Evolutionary conservation across 2,113 vertebrate species (phyloP).

Genomic region (Pteruthius melanotis): DNA sequence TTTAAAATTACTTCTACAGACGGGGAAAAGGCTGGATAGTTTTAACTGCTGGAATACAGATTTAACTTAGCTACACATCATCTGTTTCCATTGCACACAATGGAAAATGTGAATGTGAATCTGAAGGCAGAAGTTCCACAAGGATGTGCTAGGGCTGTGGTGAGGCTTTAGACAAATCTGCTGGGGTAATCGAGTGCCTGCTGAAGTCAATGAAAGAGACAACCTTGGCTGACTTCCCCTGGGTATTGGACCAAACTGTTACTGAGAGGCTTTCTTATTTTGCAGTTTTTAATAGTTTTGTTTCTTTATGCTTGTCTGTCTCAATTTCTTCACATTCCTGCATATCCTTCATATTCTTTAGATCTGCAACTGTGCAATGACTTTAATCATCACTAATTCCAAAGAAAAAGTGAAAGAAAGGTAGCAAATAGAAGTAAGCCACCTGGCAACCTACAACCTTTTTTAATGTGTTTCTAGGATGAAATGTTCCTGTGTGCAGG

Average conservation of each 20-base stretch:
- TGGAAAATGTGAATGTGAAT: background rate
- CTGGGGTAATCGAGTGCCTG: background rate
- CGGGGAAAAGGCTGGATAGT: background rate
- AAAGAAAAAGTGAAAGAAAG: slow-evolving; percentile 18
- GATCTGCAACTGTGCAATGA: background rate
- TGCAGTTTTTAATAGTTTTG: background rate
- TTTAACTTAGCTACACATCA: background rate
- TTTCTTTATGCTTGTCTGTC: background rate
- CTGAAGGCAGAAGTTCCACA: background rate
- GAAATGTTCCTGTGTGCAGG: background rate
- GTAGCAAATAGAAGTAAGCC: background rate
- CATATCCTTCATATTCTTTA: background rate
- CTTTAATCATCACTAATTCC: slow-evolving; percentile 21
- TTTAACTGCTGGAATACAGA: background rate
- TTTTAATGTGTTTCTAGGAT: background rate
- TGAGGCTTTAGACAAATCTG: background rate
- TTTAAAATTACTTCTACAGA: background rate
- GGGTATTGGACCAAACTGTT: background rate
- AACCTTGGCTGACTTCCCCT: background rate
- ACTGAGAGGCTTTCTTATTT: background rate
- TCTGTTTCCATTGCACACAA: background rate
- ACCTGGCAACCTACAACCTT: background rate
- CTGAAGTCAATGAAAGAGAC: background rate
- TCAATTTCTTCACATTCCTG: slow-evolving; percentile 6
- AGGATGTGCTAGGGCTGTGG: background rate